phyloP scores from a whole-genome alignment of 2,888 invertebrate species.

The Chalcis sispes region DNA sequence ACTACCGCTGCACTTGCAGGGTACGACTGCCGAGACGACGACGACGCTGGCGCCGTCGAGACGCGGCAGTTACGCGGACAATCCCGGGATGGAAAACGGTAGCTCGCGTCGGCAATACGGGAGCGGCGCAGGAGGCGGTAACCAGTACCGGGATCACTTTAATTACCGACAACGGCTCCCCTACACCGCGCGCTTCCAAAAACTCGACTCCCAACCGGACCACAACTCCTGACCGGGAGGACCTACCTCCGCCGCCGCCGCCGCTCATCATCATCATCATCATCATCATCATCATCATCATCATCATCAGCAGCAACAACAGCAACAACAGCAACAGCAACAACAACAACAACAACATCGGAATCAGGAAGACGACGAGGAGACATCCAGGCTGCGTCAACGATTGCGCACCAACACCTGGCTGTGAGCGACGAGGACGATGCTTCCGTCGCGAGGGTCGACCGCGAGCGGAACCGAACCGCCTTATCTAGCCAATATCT shows the following conservation, averaged over 20 bases:
- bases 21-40: constrained; percentile 64
- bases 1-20: constrained; percentile 73
- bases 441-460: neutral
- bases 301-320: too few relatives aligned
- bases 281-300: too few relatives aligned
- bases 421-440: constrained; percentile 38
- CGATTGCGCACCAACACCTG: constrained; percentile 50
- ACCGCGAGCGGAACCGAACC: neutral
- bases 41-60: constrained; percentile 49
- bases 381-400: constrained; percentile 10
- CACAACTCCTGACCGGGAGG: constrained; percentile 35
- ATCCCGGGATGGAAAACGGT: constrained; percentile 63
- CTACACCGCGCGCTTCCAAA: constrained; percentile 52
- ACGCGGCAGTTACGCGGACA: constrained; percentile 52
- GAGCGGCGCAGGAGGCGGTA: neutral
- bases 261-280: too few relatives aligned
- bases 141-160: constrained; percentile 18
- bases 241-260: neutral
- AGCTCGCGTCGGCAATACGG: constrained; percentile 56
- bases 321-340: neutral
- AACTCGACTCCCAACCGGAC: constrained; percentile 45
- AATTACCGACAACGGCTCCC: constrained; percentile 44
- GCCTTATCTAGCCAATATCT: neutral
- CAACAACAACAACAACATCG: neutral
- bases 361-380: constrained; percentile 14